Base-by-base conservation (phyloP, 2,888 invertebrate species). In the Agrochola circellaris region DNA sequence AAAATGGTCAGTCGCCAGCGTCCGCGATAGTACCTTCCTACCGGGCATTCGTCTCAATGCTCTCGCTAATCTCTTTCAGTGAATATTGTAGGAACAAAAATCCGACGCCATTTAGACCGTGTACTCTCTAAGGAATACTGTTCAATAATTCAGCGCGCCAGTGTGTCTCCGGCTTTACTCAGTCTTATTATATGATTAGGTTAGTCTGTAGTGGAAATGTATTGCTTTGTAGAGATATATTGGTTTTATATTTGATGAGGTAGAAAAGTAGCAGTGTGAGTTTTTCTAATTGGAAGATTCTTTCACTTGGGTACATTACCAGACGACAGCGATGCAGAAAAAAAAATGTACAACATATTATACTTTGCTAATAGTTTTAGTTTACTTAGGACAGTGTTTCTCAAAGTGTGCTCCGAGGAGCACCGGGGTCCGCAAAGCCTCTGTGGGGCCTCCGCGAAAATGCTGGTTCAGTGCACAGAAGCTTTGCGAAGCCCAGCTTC, bases 71-170 rank as follows among this genome's bases (percentile, higher is more conserved):
- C 82, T 83, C 62, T 84, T 80, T 81, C 73, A 80, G 72, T 86
- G 79, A 87, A 87, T 87, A 84, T 86, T 84, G 84, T 76, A 88
- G 26, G 80, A 86, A 84, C 83, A 86, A 88, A 89, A 87, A 89
- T 87, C 85, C 79, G 79, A 81, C 75, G 86, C 83, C 82, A 90
- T 90, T 78, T 88, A 88, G 80, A 83, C 73, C 78, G 72, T 65
- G 61, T 66, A 34, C 69, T 82, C 85, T 76, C 85, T 62, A 60
- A 70, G 81, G 85, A 45, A 64, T 11, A 71, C 69, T 72, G 72
- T 80, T 90, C 87, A 90, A 91, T 91, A 87, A 90, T 91, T 89
- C 85, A 84, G 60, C 23, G 34, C 60, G 69, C 73, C 76, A 70
- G 87, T 82, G 79, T 79, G 80, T 78, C 86, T 85, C 73, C 48